Base-by-base conservation (phyloP, 1,140 invertebrate genomes). In the Bombus breviceps region DNA sequence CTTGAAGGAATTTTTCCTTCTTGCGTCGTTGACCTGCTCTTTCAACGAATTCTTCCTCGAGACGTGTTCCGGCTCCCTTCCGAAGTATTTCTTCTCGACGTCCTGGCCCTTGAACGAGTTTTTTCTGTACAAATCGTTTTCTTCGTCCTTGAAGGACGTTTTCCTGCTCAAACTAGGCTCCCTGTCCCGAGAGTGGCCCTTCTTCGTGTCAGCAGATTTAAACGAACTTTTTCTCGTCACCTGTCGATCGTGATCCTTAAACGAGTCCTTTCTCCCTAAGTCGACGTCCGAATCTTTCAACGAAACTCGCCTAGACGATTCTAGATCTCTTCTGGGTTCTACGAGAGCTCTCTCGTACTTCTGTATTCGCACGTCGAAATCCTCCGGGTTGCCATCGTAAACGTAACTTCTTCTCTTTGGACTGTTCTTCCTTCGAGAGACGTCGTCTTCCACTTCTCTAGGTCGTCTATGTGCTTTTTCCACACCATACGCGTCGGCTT, bases 331-430 rank as follows among this genome's bases (percentile, higher is more conserved):
- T 43, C 88, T 89, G 2, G 85, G 86, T 28, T 90, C 89, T 0
- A 64, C 13, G 1, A 86, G 39, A 12, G 83, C 80, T n/a, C 92
- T 85, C 3, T 93, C 92, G 73, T 90, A 93, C 39, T 87, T 92
- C 28, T 90, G 85, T 80, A 92, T 91, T 18, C 89, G 75, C 6
- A 92, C 88, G 18, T 93, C 90, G 28, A 91, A 91, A 15, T 92
- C 83, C 10, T 92, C 91, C 6, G 88, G 90, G 12, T 86, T 89
- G 0, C 85, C 86, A 32, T 93, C 89, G 68, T 89, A 89, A 1
- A 79, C 71, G 79, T 91, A 86, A 39, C 85, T 90, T 32, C 88
- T 90, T 15, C 87, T 86, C 57, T 89, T 90, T 13, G 83, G 87
- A n/a, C 81, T 41, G 10, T 89, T 84, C 41, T 87, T 90, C 74